phyloP scores from a whole-genome alignment of 2,888 invertebrate genomes.

The Nebria brevicollis region DNA sequence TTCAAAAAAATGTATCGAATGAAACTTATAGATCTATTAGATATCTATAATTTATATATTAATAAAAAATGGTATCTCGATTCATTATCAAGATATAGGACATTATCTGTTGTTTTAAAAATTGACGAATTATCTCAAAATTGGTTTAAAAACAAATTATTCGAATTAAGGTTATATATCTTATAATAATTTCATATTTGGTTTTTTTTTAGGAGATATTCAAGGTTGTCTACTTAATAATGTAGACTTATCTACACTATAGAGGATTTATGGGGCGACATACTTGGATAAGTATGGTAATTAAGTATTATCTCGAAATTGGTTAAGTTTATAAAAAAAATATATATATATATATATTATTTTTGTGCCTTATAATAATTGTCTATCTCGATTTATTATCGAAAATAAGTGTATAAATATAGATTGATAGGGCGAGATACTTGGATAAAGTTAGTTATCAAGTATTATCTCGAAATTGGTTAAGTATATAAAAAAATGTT shows the following conservation, averaged over 20 bases:
- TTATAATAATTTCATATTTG: too few relatives aligned
- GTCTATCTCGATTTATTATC: too few relatives aligned
- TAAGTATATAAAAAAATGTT: too few relatives aligned
- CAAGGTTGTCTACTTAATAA: too few relatives aligned
- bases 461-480: too few relatives aligned
- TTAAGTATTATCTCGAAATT: not conserved
- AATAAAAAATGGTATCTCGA: not conserved
- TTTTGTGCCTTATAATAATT: not conserved
- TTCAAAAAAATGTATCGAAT: not conserved
- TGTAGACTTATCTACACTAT: too few relatives aligned
- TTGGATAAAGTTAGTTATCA: too few relatives aligned
- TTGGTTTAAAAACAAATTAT: too few relatives aligned
- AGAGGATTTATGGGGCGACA: too few relatives aligned
- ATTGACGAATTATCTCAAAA: not conserved
- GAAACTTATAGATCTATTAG: not conserved
- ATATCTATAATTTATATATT: not conserved
- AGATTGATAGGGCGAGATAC: not conserved
- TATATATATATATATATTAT: not conserved
- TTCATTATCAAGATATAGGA: not conserved
- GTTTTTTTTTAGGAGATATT: too few relatives aligned
- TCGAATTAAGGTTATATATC: too few relatives aligned
- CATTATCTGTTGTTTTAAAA: not conserved
- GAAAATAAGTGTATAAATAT: not conserved
- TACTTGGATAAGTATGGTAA: too few relatives aligned
- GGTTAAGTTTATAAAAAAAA: not conserved